Base-by-base conservation (phyloP, 2,113 vertebrate genomes). In the Butorides virescens region DNA sequence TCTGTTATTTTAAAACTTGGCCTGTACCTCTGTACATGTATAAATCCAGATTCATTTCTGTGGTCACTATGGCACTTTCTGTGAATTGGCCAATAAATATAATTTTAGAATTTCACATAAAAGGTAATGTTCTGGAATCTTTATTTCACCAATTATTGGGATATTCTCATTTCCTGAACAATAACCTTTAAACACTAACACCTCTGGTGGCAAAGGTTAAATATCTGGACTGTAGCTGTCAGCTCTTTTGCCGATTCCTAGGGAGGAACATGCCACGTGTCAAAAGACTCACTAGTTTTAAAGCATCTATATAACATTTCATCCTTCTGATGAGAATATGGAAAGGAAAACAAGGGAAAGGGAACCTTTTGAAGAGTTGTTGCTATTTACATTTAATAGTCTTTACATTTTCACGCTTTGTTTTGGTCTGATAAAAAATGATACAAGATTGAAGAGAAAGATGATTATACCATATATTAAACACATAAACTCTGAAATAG, bases 31-130 rank as follows among this genome's bases (percentile, higher is more conserved):
- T 96, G 89, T 97, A 98, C 93, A 74, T 94, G 95, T 97, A 94
- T 97, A 97, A 97, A 97, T 97, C 87, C 96, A 97, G 91, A 93
- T 96, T 97, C 70, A 97, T 98, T 99, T 98, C 96, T 98, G 98
- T 99, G 98, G 98, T 99, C 98, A 98, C 98, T 98, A 97, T 13
- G 95, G 98, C 99, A 99, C 98, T 99, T 99, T 98, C 98, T 99
- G 98, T 99, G 99, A 98, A 98, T 98, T 98, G 98, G 97, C 98
- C 98, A 99, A 99, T 99, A 99, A 99, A 99, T 98, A 98, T 98
- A 98, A 98, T 99, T 99, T 99, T 99, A 98, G 98, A 99, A 98
- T 99, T 98, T 98, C 98, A 98, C 98, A 98, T 96, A 98, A 98
- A 98, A 96, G 13, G 19, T n/a, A 73, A 86, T 68, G 72, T 95